Base-by-base conservation (phyloP, 2,888 invertebrate genomes). In the Ellobium chinense region DNA sequence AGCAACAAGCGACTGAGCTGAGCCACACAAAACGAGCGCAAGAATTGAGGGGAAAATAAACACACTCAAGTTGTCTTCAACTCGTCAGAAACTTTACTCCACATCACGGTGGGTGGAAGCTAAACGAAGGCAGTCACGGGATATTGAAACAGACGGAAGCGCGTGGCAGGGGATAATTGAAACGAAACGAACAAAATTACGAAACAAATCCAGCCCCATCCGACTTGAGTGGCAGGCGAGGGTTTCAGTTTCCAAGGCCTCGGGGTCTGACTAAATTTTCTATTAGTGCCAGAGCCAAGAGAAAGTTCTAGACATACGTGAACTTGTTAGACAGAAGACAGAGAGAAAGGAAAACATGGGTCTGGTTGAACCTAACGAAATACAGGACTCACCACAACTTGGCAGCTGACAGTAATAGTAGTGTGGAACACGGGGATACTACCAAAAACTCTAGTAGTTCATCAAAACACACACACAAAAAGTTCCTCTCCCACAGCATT, bases 181-280 rank as follows among this genome's bases (percentile, higher is more conserved):
- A 76, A 66, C 66, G 39, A 63, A 75, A 63, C 39, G 63, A 63
- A 75, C 31, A 75, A 62, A 63, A 75, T 75, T 75, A 63, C 63
- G 63, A 75, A 75, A 75, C 63, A 75, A 75, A 75, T 75, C 74
- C 39, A 75, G 63, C 63, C 63, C 74, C 39, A 63, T 56, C 65
- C 56, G 31, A 54, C 21, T 46, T 76, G 65, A 76, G 56, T 66
- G 66, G 66, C 76, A 66, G 66, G 34, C 14, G 65, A 56, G 34
- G 66, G n/a, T 21, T 46, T 65, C 54, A 29, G 34, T 29, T 54
- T 76, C 21, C 24, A 5, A 24, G n/a, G 37, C 36, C 54, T 58
- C 56, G 31, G 34, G 34, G 39, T 36, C 9, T 54, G 66, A 66
- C 54, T 46, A 66, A 29, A 46, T 36, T 76, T 76, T 76, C 75